Evolutionary conservation across 2,888 invertebrate species (phyloP), one percentile per base, ranked within the genome.

Genomic region (Helicoverpa assulta): DNA sequence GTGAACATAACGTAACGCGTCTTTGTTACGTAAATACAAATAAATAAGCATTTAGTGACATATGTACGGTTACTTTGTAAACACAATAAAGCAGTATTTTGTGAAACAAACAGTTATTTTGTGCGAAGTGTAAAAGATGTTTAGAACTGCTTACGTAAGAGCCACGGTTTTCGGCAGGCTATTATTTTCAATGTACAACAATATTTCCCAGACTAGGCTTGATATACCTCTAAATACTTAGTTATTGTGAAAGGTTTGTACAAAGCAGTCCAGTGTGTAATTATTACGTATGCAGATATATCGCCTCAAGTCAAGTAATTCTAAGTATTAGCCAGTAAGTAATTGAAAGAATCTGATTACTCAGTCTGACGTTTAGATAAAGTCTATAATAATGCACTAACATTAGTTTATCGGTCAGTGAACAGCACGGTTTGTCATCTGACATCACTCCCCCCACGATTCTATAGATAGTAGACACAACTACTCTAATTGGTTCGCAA

Each of bases 21-120:
- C 68, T 81, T 70, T 76, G 70, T 76, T 73, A 67, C 66, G 59
- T 71, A 81, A 78, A 51, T 58, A 68, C 68, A 76, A 67, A 72
- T 78, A 78, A 73, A 78, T 73, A 73, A 67, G 47, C 52, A 65
- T 10, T 10, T 33, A 63, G 63, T 29, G 70, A 67, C 63, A 66
- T 51, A 47, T 63, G 66, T 68, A 62, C 52, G 19, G 0, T 78
- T 56, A 65, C 47, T 68, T 75, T 70, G 70, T 76, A 60, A 72
- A 67, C 66, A 75, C 52, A 61, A 61, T 67, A 69, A 52, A 66
- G 26, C 57, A 67, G 47, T 63, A 67, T 78, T 78, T 58, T 53
- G 51, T 64, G 33, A 69, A 69, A 67, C 59, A 62, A 69, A 56
- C 33, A 69, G 73, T 56, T 73, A 65, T 78, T 69, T 59, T 66